Evolutionary conservation across 1,140 invertebrate species (phyloP).

Genomic region (Panagrolaimus sp.): DNA sequence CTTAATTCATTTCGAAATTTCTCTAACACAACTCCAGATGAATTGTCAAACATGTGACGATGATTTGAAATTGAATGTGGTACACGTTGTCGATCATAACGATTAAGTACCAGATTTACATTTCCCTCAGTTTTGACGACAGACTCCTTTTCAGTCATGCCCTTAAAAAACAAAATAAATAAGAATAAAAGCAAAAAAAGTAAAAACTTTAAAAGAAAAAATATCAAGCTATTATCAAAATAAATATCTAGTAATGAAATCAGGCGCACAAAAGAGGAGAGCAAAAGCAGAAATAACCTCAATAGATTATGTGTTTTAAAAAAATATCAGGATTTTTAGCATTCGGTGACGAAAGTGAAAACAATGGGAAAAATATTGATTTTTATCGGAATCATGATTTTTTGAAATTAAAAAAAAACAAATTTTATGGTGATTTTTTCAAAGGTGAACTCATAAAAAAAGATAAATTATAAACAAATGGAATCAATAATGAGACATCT

Average conservation of each 20-base stretch:
- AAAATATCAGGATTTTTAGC: no score
- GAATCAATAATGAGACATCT: no score
- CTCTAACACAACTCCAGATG: not conserved
- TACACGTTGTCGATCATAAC: not conserved
- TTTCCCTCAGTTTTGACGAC: not conserved
- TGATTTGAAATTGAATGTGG: not conserved
- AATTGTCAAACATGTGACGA: not conserved
- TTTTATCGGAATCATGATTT: no score
- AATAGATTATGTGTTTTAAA: constrained; percentile 8
- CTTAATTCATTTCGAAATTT: not conserved
- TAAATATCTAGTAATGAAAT: not conserved
- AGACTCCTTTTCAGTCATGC: constrained; percentile 6
- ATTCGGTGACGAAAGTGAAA: no score
- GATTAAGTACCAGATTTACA: constrained; percentile 3
- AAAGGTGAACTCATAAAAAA: no score
- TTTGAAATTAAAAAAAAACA: no score
- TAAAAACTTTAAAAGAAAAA: not conserved
- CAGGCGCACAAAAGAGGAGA: not conserved
- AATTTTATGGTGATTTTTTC: no score
- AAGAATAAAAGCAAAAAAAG: no score
- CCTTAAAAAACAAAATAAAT: not conserved
- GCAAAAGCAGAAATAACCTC: not conserved
- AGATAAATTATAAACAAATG: no score
- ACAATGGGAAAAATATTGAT: no score
- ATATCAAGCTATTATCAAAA: not conserved